These are phyloP conservation scores for Eulemur mongoz DNA, from an alignment of 2,797 vertebrate species.

Conservation along the genomic window DNA sequence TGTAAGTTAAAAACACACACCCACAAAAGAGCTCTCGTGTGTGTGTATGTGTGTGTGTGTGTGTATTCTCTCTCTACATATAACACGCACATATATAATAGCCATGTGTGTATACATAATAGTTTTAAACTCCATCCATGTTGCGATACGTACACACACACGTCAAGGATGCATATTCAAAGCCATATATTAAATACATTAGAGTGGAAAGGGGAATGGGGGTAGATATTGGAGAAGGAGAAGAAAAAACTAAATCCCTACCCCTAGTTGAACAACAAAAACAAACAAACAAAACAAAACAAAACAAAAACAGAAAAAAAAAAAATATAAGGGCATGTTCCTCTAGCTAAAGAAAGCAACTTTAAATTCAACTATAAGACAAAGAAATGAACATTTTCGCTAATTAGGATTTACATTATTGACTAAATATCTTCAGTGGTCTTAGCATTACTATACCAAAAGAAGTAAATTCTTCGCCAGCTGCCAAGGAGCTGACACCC, in stretches of 20 bases:
- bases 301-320: neutral
- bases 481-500: neutral
- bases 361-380: neutral
- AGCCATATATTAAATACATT: neutral
- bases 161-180: too few species aligned
- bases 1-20: neutral
- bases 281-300: neutral
- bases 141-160: neutral
- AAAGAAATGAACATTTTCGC: neutral
- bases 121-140: neutral
- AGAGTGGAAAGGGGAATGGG: neutral
- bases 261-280: neutral
- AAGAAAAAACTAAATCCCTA: neutral
- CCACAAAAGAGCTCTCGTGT: neutral
- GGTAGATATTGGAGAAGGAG: neutral
- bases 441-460: neutral
- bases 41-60: too few species aligned
- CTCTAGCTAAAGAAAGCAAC: neutral
- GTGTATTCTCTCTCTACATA: neutral
- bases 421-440: too few species aligned
- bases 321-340: neutral
- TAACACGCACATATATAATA: neutral
- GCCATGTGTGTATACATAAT: too few species aligned
- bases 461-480: neutral
- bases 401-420: neutral